Evolutionary conservation across 2,797 vertebrate genomes (phyloP).

Genomic region (Picus viridis): DNA sequence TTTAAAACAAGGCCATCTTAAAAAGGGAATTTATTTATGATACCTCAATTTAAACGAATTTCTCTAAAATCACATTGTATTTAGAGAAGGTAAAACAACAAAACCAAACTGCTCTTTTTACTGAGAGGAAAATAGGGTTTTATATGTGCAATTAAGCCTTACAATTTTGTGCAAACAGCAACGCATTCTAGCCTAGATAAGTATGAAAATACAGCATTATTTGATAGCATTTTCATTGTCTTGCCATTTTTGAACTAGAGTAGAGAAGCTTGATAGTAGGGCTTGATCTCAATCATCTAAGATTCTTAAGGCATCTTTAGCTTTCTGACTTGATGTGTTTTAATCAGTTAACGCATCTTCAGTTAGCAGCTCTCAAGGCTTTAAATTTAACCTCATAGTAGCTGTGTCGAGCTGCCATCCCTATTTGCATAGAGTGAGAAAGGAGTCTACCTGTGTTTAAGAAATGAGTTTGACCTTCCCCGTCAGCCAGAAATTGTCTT

Average conservation of each 20-base stretch:
- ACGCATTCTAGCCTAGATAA: not conserved
- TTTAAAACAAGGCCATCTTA: conserved; percentile 73
- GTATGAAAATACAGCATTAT: not conserved
- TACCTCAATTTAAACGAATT: conserved; percentile 31
- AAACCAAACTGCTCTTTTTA: conserved; percentile 11
- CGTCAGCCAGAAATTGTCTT: not conserved
- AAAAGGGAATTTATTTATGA: conserved; percentile 53
- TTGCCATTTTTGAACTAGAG: not conserved
- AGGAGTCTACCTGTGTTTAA: not conserved
- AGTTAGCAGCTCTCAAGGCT: not conserved
- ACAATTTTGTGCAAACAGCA: conserved; percentile 33
- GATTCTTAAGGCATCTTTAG: not conserved
- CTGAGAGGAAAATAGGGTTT: conserved; percentile 9
- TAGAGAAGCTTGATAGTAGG: not conserved
- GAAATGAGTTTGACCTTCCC: not conserved
- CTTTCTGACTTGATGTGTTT: conserved; percentile 7
- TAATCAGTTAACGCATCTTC: not conserved
- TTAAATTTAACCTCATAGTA: not conserved
- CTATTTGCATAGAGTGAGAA: not conserved
- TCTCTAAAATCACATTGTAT: conserved; percentile 4
- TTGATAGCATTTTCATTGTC: not conserved
- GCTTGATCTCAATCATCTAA: not conserved
- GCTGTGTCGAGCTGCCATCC: not conserved
- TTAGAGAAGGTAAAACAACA: conserved; percentile 39
- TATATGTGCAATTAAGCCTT: conserved; percentile 11